Conservation (phyloP, 2,113 vertebrate species). For the Callipepla californica region DNA sequence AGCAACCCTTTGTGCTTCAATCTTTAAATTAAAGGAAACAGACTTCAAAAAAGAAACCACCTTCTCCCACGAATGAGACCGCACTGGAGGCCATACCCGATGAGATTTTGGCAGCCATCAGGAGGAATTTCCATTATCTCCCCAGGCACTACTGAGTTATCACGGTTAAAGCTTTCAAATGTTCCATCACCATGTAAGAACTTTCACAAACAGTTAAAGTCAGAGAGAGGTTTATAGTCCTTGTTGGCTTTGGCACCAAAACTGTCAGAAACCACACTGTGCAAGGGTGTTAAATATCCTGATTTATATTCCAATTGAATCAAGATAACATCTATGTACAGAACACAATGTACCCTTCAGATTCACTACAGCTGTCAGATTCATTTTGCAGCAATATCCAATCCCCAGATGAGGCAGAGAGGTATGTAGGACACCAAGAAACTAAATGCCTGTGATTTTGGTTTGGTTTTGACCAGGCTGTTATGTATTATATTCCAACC, state of each 20-base stretch:
- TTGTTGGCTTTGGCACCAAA: constrained; percentile 29
- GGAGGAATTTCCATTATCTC: background rate
- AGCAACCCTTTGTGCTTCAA: background rate
- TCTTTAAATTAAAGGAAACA: background rate
- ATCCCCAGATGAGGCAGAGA: background rate
- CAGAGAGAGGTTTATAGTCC: background rate
- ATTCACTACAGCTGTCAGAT: constrained; percentile 45
- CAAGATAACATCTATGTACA: constrained; percentile 25
- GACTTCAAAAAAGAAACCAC: background rate
- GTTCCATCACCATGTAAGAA: background rate
- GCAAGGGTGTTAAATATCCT: constrained; percentile 30
- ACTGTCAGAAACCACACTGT: constrained; percentile 1
- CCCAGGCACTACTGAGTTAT: background rate
- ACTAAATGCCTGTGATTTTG: background rate
- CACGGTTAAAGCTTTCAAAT: background rate
- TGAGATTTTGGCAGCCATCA: background rate
- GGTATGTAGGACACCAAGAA: background rate
- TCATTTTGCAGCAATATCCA: background rate
- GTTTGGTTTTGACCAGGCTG: background rate
- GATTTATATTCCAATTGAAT: constrained; percentile 42
- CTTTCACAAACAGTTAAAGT: constrained; percentile 1
- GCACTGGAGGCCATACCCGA: background rate
- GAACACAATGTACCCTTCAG: constrained; percentile 43
- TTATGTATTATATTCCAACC: background rate
- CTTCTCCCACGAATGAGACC: background rate